phyloP scores from a whole-genome alignment of 2,888 invertebrate species.

The Lissonota sp. region DNA sequence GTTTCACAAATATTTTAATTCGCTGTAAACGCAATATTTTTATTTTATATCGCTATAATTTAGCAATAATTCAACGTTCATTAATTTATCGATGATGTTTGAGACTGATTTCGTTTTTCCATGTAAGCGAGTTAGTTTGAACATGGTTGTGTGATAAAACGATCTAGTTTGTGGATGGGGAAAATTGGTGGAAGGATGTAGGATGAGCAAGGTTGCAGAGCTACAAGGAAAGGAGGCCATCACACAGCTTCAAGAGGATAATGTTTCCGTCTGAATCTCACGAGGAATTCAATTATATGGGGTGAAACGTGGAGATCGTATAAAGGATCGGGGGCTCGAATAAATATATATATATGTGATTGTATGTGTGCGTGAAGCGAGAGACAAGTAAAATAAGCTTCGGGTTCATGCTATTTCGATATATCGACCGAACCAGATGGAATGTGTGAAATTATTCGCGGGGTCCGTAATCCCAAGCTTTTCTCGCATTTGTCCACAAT shows the following conservation, averaged over 20 bases:
- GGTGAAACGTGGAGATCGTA: slow-evolving; percentile 8
- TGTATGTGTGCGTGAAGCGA: not conserved
- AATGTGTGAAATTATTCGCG: slow-evolving; percentile 13
- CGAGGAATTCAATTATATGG: slow-evolving; percentile 66
- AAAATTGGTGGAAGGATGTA: not conserved
- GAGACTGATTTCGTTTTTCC: too few relatives aligned
- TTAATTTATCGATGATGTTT: too few relatives aligned
- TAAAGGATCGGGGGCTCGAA: not conserved
- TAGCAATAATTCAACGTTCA: too few relatives aligned
- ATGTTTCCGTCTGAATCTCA: slow-evolving; percentile 34
- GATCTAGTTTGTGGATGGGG: slow-evolving; percentile 13
- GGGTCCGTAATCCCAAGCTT: not conserved
- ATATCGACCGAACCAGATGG: not conserved
- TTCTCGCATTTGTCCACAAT: slow-evolving; percentile 4
- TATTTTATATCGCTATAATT: too few relatives aligned
- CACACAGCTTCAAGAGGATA: slow-evolving; percentile 19
- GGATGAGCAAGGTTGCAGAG: slow-evolving; percentile 5
- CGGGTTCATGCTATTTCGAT: slow-evolving; percentile 10
- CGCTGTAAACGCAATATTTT: too few relatives aligned
- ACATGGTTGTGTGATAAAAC: not conserved
- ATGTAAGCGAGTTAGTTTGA: too few relatives aligned
- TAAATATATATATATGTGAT: not conserved
- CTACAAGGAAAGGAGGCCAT: slow-evolving; percentile 20
- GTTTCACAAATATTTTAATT: not conserved
- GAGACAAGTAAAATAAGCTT: slow-evolving; percentile 9